phyloP scores from a whole-genome alignment of 2,888 invertebrate species.

The Callosobruchus maculatus region DNA sequence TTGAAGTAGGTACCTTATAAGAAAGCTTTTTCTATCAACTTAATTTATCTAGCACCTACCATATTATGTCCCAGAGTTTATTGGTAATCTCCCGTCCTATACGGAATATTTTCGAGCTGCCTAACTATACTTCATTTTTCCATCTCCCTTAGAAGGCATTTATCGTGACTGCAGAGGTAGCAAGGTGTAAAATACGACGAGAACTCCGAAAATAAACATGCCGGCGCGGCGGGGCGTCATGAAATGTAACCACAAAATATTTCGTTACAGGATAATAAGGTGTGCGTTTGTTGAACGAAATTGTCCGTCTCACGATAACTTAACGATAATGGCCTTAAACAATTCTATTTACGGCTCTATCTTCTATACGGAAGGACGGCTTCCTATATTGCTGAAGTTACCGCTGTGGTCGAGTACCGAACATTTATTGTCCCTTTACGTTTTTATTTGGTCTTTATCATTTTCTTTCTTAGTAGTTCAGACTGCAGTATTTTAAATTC shows the following conservation, averaged over 20 bases:
- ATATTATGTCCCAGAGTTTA: neutral
- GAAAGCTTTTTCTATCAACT: too few relatives aligned
- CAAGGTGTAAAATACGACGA: constrained; percentile 11
- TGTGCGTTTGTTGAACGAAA: constrained; percentile 15
- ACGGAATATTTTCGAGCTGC: neutral
- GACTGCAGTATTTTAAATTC: too few relatives aligned
- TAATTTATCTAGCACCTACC: neutral
- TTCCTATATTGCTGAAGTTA: neutral
- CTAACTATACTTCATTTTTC: neutral
- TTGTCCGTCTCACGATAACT: constrained; percentile 13
- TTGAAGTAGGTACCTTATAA: too few relatives aligned
- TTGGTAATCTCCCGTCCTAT: neutral
- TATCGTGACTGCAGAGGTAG: neutral
- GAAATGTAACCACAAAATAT: constrained; percentile 20
- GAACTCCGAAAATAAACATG: constrained; percentile 18
- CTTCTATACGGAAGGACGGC: neutral
- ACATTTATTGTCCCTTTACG: neutral
- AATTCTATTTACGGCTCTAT: neutral
- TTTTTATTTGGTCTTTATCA: neutral
- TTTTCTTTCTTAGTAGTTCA: neutral
- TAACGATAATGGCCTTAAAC: neutral
- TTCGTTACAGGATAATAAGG: constrained; percentile 17
- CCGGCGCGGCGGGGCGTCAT: constrained; percentile 20
- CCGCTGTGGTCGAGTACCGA: neutral
- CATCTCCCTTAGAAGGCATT: neutral